Base-by-base conservation (phyloP, 2,113 vertebrate species). In the Paratilapia polleni region DNA sequence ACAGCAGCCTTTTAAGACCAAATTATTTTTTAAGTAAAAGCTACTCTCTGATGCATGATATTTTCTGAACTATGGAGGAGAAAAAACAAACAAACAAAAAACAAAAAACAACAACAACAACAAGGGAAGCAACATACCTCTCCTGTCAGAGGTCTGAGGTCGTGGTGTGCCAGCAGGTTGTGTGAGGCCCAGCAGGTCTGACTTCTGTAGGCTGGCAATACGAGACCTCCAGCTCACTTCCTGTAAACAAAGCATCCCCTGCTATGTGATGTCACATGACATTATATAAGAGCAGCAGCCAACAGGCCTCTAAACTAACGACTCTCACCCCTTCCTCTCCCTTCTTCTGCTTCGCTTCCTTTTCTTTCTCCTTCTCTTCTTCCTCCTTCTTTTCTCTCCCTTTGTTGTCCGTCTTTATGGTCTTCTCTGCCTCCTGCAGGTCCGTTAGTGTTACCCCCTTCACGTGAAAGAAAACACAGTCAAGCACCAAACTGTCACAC, bases 141-240 rank as follows among this genome's bases (percentile, higher is more conserved):
- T 94, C 62, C 78, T 91, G 77, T 95, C 95, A 17, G 92, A 82
- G 1, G 85, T 64, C 82, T 83, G 94, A 79, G 94, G 86, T 13
- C 95, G 91, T 2, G 95, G 87, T 3, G 95, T 91, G 12, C 96
- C 96, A 5, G 96, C 89, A 7, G 96, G 96, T 81, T 96, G 95
- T 1, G 96, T 97, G 73, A 97, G 95, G 77, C 96, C 96, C 90
- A 97, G 89, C 75, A 97, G 94, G 90, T 97, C 96, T 0, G 96
- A 96, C 94, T 97, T 97, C 93, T 97, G 96, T 90, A 97, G 91
- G 81, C 95, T 97, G 90, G 96, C 96, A 20, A 97, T 96, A 14
- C 96, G 95, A 89, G 96, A 96, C 84, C 96, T 95, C 96, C 96
- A 97, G 91, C 95, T 97, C 85, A 96, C 95, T 90, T 97, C 96